Base-by-base conservation (phyloP, 2,888 invertebrate species). In the Acanthopleura granulata region DNA sequence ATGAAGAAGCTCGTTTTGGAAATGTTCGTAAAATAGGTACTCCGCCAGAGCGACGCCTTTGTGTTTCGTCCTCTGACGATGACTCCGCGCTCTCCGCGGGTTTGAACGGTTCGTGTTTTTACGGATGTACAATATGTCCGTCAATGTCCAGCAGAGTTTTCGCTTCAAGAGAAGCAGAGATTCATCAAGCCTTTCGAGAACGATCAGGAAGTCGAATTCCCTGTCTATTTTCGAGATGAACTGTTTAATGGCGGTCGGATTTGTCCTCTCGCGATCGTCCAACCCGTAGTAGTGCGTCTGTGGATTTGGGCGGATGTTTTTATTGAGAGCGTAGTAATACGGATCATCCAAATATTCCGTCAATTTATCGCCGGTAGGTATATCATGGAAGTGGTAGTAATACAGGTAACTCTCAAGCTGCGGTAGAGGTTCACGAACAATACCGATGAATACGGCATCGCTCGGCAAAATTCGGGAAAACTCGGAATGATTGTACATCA, bases 351-450 rank as follows among this genome's bases (percentile, higher is more conserved):
- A 27, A 25, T 66, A 66, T 22, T 22, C 29, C 4, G 66, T 66
- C 25, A 66, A 25, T 25, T 66, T 66, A 14, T 66, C 66, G 16
- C 25, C 66, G 3, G 15, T 25, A 6, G 22, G 16, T 27, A 66
- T 25, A 25, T 22, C 16, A 6, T 66, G 66, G 66, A 27, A 66
- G 29, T 66, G 66, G 14, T 66, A 66, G 25, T 27, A 66, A 66
- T 66, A 66, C 15, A 66, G 18, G 25, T 27, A 66, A 66, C 66
- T 66, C 25, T 66, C 66, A 3, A 66, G 25, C 22, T 66, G 66
- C 22, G 66, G 22, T 27, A 66, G 29, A 66, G 66, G 66, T 66
- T 66, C 66, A 3, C 66, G 22, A 16, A 27, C 66, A 6, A 66
- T 66, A 16, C 66, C 66, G 22, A 66, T 27, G 25, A 22, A 66